Base-by-base conservation (phyloP, 2,113 vertebrate species). In the Lampris megalopsis region DNA sequence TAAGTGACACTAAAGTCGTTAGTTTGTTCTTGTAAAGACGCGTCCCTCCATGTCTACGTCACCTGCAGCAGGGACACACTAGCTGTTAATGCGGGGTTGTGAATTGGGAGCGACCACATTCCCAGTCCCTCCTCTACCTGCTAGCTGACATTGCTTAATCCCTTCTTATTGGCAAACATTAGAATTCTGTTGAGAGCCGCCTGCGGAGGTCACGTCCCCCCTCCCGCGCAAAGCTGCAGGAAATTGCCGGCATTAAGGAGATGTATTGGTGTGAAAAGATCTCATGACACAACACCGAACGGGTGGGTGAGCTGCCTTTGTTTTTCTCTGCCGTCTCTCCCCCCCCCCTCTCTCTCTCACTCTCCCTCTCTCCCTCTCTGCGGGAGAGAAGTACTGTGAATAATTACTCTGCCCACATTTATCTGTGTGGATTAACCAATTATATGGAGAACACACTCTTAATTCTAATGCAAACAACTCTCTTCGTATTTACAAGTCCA, bases 231-330 rank as follows among this genome's bases (percentile, higher is more conserved):
- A 94, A 94, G 92, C 94, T 93, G 80, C 92, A 94, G 93, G 93
- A 94, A 94, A 94, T 94, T 94, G 92, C 92, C 82, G 77, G 91
- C 88, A 92, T 95, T 94, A 93, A 81, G 89, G 86, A 94, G 93
- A 94, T 91, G 90, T 92, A 94, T 94, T 92, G 89, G 92, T 94
- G 90, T 92, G 92, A 93, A 93, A 91, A 93, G 85, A 92, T 87
- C 91, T 81, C 70, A 67, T 93, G 91, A 94, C 93, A 92, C 72
- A 66, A 77, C 64, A 72, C 81, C 83, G 87, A 91, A 79, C 85
- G 85, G 81, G 77, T 91, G 90, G 87, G 84, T 24, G 24, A 24
- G 24, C 24, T 24, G 24, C 24, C 24, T 24, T 24, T 24, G 24
- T 24, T 24, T 24, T 83, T 73, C 75, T 52, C 37, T 75, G 73